These are phyloP conservation scores for Mystacides longicornis DNA, from an alignment of 2,888 invertebrate genomes.

Conservation along the genomic window DNA sequence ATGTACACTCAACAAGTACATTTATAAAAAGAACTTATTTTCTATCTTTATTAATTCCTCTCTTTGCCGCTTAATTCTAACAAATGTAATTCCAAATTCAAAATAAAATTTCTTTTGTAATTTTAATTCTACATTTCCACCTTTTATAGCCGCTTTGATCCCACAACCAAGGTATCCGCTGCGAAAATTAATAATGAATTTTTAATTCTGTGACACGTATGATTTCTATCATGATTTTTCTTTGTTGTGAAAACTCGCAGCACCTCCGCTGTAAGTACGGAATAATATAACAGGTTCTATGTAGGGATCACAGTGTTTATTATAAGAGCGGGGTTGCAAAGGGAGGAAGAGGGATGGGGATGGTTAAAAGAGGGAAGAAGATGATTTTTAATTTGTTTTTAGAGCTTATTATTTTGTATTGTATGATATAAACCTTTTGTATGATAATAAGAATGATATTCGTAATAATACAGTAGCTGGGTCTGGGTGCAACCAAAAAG, in stretches of 20 bases:
- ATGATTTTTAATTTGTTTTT: conserved; percentile 26
- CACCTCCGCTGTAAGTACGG: too few relatives aligned
- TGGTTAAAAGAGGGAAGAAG: conserved; percentile 4
- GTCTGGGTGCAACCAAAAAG: too few relatives aligned
- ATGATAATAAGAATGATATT: conserved; percentile 22
- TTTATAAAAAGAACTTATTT: too few relatives aligned
- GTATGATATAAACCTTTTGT: conserved; percentile 27
- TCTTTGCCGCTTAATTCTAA: too few relatives aligned
- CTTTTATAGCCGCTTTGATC: too few relatives aligned
- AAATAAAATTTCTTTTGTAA: neutral
- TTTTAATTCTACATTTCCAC: neutral
- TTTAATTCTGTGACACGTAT: conserved; percentile 6
- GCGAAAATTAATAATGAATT: conserved; percentile 6
- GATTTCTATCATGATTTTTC: conserved; percentile 4
- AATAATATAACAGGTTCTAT: too few relatives aligned
- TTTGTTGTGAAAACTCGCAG: neutral
- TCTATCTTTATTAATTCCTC: too few relatives aligned
- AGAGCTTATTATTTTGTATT: conserved; percentile 18
- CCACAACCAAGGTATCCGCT: neutral
- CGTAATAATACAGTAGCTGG: neutral
- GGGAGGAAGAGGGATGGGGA: neutral
- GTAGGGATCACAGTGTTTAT: too few relatives aligned
- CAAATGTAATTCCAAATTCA: too few relatives aligned
- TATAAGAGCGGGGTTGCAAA: neutral
- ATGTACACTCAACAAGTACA: too few relatives aligned